Evolutionary conservation across 2,888 invertebrate species (phyloP).

Genomic region (Cephus pulcher): DNA sequence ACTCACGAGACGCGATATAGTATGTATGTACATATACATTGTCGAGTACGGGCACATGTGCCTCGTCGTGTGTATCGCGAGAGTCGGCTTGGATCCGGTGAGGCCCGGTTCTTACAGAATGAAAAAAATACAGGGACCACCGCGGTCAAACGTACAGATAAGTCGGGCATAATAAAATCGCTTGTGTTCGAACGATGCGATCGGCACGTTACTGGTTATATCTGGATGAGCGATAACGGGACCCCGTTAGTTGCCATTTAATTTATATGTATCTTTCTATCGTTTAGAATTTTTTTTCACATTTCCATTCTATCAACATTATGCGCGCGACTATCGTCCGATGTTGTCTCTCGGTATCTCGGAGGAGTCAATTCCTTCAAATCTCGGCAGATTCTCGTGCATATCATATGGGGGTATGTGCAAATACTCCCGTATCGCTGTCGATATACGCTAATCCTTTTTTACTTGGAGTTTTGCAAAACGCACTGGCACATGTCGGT

Average conservation of each 20-base stretch:
- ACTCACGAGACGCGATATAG: constrained; percentile 17
- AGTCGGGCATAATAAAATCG: constrained; percentile 43
- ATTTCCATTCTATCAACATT: constrained; percentile 8
- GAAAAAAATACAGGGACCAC: constrained; percentile 50
- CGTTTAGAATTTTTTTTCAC: constrained; percentile 9
- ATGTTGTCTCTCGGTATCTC: too few relatives aligned
- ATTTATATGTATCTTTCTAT: too few relatives aligned
- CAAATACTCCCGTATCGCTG: too few relatives aligned
- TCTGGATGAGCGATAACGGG: constrained; percentile 52
- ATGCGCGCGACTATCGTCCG: too few relatives aligned
- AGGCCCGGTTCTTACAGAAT: constrained; percentile 55
- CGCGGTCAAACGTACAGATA: constrained; percentile 53
- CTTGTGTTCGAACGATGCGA: constrained; percentile 39
- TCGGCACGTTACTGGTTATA: constrained; percentile 47
- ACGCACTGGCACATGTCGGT: too few relatives aligned
- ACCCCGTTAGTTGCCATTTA: constrained; percentile 39
- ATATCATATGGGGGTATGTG: too few relatives aligned
- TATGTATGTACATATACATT: not conserved
- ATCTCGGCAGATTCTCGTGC: too few relatives aligned
- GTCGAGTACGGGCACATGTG: not conserved
- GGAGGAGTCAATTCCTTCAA: too few relatives aligned
- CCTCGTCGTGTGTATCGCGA: not conserved
- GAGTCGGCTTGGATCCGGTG: constrained; percentile 47
- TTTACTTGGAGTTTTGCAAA: too few relatives aligned
- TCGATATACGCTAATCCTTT: too few relatives aligned